Evolutionary conservation across 2,888 invertebrate species (phyloP), one percentile per base, ranked within the genome.

Genomic region (Phaedon cochleariae): DNA sequence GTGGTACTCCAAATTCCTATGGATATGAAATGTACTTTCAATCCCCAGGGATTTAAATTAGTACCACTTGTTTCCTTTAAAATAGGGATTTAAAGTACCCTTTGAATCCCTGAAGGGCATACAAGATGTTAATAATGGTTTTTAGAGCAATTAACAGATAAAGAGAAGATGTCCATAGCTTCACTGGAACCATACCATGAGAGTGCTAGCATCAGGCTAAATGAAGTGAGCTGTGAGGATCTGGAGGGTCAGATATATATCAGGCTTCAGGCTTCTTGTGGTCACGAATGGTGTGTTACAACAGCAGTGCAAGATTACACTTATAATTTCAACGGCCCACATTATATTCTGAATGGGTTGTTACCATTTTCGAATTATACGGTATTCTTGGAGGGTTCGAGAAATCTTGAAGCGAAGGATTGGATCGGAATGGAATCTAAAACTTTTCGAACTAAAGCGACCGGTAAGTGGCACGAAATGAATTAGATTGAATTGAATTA

Each of bases 341-440:
- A 20, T 12, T n/a, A 53, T 1, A 59, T 12, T 46, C 41, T 59
- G 0, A 6, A 10, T 3, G n/a, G 58, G 9, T 22, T 75, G 15
- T 7, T 51, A 10, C 67, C 76, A 7, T 73, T 68, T 49, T 64
- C 70, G 1, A 67, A 67, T 15, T 76, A 76, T 46, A 59, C 17
- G 7, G 31, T 69, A 5, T 17, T 20, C 1, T 37, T 71, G 12
- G 31, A 29, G 21, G 55, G 59, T 22, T 67, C 64, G 20, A 64
- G 66, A 53, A 51, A 57, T 22, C 26, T 3, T 5, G 26, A 26
- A 3, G 10, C 6, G 5, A 64, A 1, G 12, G 5, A 21, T 6
- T 58, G 59, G 54, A 18, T 1, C 1, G 15, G 34, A 52, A n/a
- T n/a, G 5, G 31, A 21, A 3, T 18, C 12, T 10, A 34, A 17